phyloP scores from a whole-genome alignment of 2,113 vertebrate genomes.

The Podiceps cristatus region DNA sequence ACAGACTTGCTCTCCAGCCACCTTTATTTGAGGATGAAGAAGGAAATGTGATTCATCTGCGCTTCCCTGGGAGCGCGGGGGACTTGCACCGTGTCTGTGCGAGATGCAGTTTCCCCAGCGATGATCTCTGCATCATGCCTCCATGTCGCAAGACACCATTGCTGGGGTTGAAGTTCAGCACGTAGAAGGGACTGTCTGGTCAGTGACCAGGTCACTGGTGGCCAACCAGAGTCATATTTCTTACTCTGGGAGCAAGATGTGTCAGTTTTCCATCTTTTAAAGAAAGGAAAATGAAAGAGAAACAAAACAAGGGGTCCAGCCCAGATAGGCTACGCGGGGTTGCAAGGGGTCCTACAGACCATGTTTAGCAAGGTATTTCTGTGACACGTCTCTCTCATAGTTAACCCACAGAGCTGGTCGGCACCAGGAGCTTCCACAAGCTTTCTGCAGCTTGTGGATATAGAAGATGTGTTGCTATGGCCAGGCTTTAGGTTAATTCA shows the following conservation, averaged over 20 bases:
- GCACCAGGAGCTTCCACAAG: background rate
- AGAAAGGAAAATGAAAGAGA: background rate
- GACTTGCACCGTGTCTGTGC: rapidly evolving
- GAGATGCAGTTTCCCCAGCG: background rate
- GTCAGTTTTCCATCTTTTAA: background rate
- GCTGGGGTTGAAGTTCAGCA: background rate
- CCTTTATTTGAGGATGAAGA: background rate
- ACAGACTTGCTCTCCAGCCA: background rate
- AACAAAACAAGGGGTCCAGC: background rate
- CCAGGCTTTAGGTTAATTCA: background rate
- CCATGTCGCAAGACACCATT: background rate
- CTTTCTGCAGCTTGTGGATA: background rate
- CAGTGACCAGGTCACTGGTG: background rate
- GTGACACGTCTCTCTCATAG: background rate
- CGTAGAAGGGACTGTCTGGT: rapidly evolving
- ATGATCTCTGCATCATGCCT: background rate
- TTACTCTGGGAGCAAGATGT: background rate
- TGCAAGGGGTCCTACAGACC: background rate
- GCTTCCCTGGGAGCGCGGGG: rapidly evolving
- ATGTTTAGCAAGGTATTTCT: background rate
- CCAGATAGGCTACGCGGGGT: background rate
- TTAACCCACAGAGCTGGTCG: background rate
- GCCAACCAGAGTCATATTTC: background rate
- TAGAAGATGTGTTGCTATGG: background rate
- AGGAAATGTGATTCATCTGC: background rate